These are phyloP conservation scores for Drepana arcuata DNA, from an alignment of 1,140 invertebrate species.

Conservation along the genomic window DNA sequence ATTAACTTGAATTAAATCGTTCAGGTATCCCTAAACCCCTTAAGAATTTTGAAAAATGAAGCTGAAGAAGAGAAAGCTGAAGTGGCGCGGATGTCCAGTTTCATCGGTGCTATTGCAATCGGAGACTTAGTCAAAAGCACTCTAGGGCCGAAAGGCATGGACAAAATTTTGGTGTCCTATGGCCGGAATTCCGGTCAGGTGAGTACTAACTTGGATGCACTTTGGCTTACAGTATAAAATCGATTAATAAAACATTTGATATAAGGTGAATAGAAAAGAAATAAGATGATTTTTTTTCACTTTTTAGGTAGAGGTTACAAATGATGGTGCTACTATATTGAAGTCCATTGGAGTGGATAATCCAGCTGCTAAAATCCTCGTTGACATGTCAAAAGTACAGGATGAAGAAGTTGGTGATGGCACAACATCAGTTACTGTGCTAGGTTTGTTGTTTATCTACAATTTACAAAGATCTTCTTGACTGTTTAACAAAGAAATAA, in stretches of 20 bases:
- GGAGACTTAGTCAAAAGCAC: constrained; percentile 99
- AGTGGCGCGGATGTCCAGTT: constrained; percentile 94
- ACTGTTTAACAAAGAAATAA: too few species aligned
- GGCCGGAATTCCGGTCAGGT: constrained; percentile 83
- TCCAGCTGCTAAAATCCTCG: constrained; percentile 98
- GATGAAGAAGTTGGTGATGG: constrained; percentile 99
- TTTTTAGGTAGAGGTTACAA: constrained; percentile 95
- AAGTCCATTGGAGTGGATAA: constrained; percentile 98
- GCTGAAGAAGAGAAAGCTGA: constrained; percentile 99
- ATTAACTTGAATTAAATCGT: constrained; percentile 24
- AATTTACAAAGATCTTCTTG: too few species aligned
- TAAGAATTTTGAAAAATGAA: constrained; percentile 93
- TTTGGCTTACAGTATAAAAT: too few species aligned
- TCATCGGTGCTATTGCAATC: constrained; percentile 98
- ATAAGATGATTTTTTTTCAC: too few species aligned
- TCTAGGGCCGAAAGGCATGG: constrained; percentile 99
- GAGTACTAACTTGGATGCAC: constrained; percentile 4
- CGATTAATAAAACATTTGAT: too few species aligned
- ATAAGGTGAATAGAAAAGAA: too few species aligned
- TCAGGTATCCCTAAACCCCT: constrained; percentile 92
- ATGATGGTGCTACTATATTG: constrained; percentile 99
- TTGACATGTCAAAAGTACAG: constrained; percentile 98
- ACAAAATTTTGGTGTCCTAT: constrained; percentile 96
- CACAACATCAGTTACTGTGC: constrained; percentile 98
- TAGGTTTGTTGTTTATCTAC: too few species aligned